These are phyloP conservation scores for Zosterops japonicus DNA, from an alignment of 2,113 vertebrate species.

Conservation along the genomic window DNA sequence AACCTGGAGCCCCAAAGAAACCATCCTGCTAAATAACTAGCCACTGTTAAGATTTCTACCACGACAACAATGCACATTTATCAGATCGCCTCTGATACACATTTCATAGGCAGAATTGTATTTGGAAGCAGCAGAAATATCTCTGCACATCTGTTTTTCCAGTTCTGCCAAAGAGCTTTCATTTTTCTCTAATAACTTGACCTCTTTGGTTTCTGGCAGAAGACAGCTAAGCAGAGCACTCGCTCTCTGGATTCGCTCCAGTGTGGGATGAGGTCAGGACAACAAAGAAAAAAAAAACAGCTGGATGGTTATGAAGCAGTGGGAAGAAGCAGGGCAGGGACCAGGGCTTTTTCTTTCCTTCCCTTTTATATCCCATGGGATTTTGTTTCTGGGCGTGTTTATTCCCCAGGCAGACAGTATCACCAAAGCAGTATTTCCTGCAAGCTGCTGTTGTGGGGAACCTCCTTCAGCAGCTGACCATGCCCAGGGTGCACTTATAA, in stretches of 20 bases:
- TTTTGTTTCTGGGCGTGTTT: not conserved
- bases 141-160: constrained; percentile 67
- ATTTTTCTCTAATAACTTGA: constrained; percentile 69
- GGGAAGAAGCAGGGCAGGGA: constrained; percentile 39
- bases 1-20: not conserved
- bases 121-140: constrained; percentile 14
- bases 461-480: not conserved
- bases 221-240: constrained; percentile 29
- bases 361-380: constrained; percentile 10
- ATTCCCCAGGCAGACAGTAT: not conserved
- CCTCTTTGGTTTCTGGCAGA: constrained; percentile 70
- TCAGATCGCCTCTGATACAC: not conserved
- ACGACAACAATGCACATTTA: not conserved
- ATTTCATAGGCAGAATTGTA: not conserved
- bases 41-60: not conserved
- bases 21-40: not conserved
- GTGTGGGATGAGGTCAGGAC: constrained; percentile 52
- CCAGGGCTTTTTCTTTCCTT: constrained; percentile 22
- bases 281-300: constrained; percentile 29
- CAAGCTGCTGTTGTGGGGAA: not conserved
- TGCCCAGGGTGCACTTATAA: not conserved
- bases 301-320: constrained; percentile 27
- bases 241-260: constrained; percentile 45
- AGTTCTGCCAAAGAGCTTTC: constrained; percentile 64
- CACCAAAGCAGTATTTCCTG: not conserved